Evolutionary conservation across 1,140 invertebrate genomes (phyloP), one percentile per base, ranked within the genome.

Genomic region (Leptinotarsa texana): DNA sequence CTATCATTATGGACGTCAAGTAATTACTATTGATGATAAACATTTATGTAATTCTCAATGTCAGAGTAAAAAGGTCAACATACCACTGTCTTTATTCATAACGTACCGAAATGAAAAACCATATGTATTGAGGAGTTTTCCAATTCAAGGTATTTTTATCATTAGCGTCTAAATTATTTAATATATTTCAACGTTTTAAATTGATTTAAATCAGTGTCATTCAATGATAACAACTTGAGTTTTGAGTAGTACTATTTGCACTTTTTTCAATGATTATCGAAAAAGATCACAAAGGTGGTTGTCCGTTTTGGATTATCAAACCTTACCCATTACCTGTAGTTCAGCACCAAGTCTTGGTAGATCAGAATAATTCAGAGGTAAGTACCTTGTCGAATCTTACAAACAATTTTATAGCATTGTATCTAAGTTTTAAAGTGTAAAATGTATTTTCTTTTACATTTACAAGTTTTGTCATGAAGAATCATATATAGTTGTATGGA

Each of bases 11-110:
- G 13, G 42, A 67, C 27, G 65, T 33, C 27, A 67, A 27, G n/a
- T 70, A 70, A 70, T 70, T 70, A 70, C 49, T 57, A 70, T 70
- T 70, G 17, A 70, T 70, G 47, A 61, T 70, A 70, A 70, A 70
- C 69, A 70, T 70, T 70, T 70, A 70, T 70, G 69, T 70, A 70
- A 70, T 48, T 33, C 65, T 69, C 27, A 65, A 18, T 73, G 71
- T 73, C 57, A 65, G 61, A 73, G 71, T 62, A n/a, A 24, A 73
- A 65, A 73, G 71, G 71, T 73, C 71, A 73, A 48, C 17, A 48
- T 21, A 48, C 13, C 69, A 24, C 21, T 27, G 48, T 49, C 24
- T 49, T 70, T 70, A 61, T 70, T 49, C 69, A 61, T 57, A 17
- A 49, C 18, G 18, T 66, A 27, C 4, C 8, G 33, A 42, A 42